Evolutionary conservation across 2,888 invertebrate species (phyloP).

Genomic region (Lobophora halterata): DNA sequence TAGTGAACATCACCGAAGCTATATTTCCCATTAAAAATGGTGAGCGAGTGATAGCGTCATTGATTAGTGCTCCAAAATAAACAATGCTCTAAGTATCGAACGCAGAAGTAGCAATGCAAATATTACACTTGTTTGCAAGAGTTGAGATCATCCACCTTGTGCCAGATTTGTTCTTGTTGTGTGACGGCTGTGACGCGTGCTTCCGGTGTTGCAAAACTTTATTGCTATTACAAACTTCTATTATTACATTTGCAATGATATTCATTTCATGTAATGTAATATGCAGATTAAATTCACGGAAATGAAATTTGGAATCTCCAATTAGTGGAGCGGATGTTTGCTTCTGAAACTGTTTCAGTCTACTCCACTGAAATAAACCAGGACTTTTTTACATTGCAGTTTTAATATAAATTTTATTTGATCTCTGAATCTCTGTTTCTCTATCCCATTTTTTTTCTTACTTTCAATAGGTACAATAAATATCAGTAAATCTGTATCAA

Average conservation of each 20-base stretch:
- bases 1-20: constrained; percentile 26
- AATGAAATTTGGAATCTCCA: constrained; percentile 17
- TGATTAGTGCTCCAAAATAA: constrained; percentile 51
- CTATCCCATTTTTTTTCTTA: too few relatives aligned
- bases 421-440: too few relatives aligned
- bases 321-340: constrained; percentile 1
- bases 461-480: too few relatives aligned
- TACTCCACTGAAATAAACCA: too few relatives aligned
- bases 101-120: constrained; percentile 47
- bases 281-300: constrained; percentile 14
- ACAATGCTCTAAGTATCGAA: constrained; percentile 47
- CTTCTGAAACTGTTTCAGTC: constrained; percentile 1
- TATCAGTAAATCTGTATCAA: too few relatives aligned
- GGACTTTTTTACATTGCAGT: too few relatives aligned
- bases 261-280: constrained; percentile 26
- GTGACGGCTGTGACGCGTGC: constrained; percentile 31
- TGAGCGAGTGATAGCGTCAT: constrained; percentile 29
- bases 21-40: constrained; percentile 29
- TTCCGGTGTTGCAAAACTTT: constrained; percentile 48
- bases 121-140: constrained; percentile 45
- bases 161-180: constrained; percentile 36
- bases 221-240: too few relatives aligned
- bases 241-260: constrained; percentile 25
- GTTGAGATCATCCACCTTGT: constrained; percentile 65
- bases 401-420: too few relatives aligned